Conservation (phyloP, 2,797 vertebrate species). For the Neostethus bicornis region DNA sequence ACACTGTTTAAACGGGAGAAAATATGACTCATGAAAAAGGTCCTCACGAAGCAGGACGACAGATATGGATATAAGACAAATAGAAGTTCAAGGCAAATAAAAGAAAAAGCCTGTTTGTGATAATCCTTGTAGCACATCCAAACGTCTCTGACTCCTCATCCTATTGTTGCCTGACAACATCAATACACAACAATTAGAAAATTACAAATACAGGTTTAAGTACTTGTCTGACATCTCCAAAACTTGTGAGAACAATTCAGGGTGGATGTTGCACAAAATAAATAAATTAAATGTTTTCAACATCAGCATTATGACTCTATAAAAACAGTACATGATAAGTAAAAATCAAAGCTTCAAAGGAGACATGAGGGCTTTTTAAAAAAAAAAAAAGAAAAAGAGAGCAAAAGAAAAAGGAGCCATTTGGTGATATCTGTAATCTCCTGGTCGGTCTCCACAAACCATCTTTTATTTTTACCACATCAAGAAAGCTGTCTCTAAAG, state of each 20-base stretch:
- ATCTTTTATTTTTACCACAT: slow-evolving; percentile 73
- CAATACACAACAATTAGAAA: slow-evolving; percentile 74
- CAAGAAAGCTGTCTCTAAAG: slow-evolving; percentile 72
- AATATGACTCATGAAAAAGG: slow-evolving; percentile 70
- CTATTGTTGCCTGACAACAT: slow-evolving; percentile 66
- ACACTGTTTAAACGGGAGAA: slow-evolving; percentile 87
- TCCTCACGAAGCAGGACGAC: slow-evolving; percentile 71
- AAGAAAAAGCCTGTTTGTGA: slow-evolving; percentile 58
- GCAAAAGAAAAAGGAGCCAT: slow-evolving; percentile 24
- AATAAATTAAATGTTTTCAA: slow-evolving; percentile 80
- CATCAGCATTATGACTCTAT: slow-evolving; percentile 75
- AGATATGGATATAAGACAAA: slow-evolving; percentile 76
- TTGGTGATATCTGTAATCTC: slow-evolving; percentile 64
- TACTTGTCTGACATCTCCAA: slow-evolving; percentile 60
- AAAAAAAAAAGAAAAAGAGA: not conserved
- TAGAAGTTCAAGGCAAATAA: slow-evolving; percentile 74
- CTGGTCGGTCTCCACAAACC: slow-evolving; percentile 75
- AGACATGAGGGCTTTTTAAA: slow-evolving; percentile 55
- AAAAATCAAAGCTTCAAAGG: slow-evolving; percentile 76
- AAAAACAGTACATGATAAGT: slow-evolving; percentile 77
- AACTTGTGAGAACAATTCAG: slow-evolving; percentile 66
- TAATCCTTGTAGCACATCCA: slow-evolving; percentile 38
- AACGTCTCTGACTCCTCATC: slow-evolving; percentile 58
- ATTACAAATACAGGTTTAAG: slow-evolving; percentile 69
- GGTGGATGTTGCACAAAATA: slow-evolving; percentile 77